These are phyloP conservation scores for Cancer borealis DNA, from an alignment of 2,888 invertebrate genomes.

Conservation along the genomic window DNA sequence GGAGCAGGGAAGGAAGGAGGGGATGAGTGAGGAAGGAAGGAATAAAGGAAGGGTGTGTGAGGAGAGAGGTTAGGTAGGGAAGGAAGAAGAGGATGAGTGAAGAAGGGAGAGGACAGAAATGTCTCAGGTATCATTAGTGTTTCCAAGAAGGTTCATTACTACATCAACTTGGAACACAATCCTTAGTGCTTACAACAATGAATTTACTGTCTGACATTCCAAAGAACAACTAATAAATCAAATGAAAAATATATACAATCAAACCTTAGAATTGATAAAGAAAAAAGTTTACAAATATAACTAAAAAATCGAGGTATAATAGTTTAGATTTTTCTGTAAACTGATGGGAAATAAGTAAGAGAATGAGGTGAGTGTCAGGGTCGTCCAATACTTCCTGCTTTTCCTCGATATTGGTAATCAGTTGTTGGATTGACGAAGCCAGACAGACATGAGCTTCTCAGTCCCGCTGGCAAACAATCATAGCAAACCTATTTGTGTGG, in stretches of 20 bases:
- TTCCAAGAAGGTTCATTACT: background rate
- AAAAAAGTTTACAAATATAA: background rate
- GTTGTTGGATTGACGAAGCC: constrained; percentile 37
- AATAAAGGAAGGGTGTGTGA: no score
- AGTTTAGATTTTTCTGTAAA: background rate
- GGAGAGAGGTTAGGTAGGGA: no score
- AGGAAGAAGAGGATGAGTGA: no score
- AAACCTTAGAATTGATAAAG: background rate
- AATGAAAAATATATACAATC: background rate
- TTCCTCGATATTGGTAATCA: constrained; percentile 38
- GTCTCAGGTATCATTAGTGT: background rate
- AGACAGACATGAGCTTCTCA: background rate
- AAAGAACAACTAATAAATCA: background rate
- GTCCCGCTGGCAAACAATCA: background rate
- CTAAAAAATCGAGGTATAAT: background rate
- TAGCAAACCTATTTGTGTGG: background rate
- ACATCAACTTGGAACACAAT: background rate
- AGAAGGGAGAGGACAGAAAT: background rate
- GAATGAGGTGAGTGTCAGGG: background rate
- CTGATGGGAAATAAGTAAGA: background rate
- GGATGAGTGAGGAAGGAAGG: no score
- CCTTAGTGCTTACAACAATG: background rate
- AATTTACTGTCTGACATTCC: background rate
- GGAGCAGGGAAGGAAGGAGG: background rate
- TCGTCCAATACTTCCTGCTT: background rate